A percentile compares a stretch with the other conserved stretches of the same genome.
phyloP scores from a whole-genome alignment of 37 sponge, comb jelly and placozoan species.

The Tethya wilhelma region DNA sequence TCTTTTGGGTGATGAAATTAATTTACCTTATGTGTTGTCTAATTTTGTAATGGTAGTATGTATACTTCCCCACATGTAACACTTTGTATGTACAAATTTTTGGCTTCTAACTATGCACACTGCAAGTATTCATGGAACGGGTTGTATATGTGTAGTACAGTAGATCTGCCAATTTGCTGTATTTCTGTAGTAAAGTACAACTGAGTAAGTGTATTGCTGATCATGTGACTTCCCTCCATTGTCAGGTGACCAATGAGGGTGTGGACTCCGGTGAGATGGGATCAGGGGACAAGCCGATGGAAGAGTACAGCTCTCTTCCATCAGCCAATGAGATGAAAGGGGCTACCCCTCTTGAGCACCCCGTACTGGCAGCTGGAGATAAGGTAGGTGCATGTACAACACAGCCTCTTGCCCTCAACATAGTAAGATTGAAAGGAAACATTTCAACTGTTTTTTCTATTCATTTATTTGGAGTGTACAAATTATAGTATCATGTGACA shows the following conservation, averaged over 20 bases:
- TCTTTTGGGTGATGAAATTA: too few relatives aligned
- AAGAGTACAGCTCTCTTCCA: neutral
- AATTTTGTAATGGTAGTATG: too few relatives aligned
- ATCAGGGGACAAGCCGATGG: constrained; percentile 15
- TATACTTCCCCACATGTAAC: too few relatives aligned
- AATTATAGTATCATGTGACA: neutral
- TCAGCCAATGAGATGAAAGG: neutral
- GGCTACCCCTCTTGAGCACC: neutral
- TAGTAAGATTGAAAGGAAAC: too few relatives aligned
- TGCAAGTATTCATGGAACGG: too few relatives aligned
- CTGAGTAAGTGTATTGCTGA: too few relatives aligned
- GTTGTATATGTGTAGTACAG: neutral
- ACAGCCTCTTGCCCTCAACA: too few relatives aligned
- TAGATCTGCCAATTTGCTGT: neutral
- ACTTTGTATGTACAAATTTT: too few relatives aligned
- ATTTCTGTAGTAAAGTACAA: too few relatives aligned
- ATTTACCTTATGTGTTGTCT: too few relatives aligned
- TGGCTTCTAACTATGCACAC: too few relatives aligned
- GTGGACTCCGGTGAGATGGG: constrained; percentile 25
- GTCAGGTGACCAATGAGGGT: constrained; percentile 30
- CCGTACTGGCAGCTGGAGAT: constrained; percentile 32
- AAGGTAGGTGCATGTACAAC: constrained; percentile 24
- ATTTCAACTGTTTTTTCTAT: neutral
- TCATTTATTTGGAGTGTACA: neutral
- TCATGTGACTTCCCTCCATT: neutral